phyloP scores from a whole-genome alignment of 2,113 vertebrate species.

The Phrynosoma blainvillii region DNA sequence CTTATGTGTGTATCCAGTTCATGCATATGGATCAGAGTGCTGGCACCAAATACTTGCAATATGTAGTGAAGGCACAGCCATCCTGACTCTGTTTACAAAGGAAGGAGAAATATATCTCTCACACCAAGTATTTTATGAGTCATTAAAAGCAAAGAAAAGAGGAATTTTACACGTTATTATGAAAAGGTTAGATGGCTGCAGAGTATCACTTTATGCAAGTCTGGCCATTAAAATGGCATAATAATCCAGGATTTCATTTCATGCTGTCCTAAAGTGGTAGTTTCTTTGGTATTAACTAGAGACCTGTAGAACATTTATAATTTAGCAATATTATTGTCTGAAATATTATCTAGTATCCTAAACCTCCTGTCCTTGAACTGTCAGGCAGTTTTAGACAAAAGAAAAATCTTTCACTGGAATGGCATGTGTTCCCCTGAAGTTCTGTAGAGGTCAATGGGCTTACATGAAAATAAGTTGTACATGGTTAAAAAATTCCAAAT shows the following conservation, averaged over 20 bases:
- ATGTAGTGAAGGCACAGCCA: slow-evolving; percentile 47
- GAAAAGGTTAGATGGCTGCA: slow-evolving; percentile 61
- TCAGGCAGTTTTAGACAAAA: slow-evolving; percentile 2
- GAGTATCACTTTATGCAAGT: slow-evolving; percentile 65
- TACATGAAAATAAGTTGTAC: neutral
- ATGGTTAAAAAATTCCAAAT: neutral
- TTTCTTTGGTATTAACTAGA: slow-evolving; percentile 62
- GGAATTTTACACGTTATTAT: slow-evolving; percentile 71
- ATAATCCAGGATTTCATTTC: slow-evolving; percentile 61
- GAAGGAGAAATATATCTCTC: slow-evolving; percentile 57
- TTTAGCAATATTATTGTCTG: slow-evolving; percentile 39
- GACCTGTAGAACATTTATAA: slow-evolving; percentile 65
- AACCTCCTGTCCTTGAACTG: neutral
- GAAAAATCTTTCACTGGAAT: neutral
- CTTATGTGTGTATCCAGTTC: slow-evolving; percentile 75
- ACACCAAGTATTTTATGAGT: slow-evolving; percentile 39
- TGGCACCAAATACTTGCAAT: slow-evolving; percentile 60
- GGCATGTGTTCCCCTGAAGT: neutral
- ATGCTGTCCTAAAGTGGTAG: slow-evolving; percentile 49
- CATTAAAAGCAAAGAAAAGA: slow-evolving; percentile 35
- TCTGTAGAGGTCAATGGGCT: neutral
- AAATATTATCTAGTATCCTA: slow-evolving; percentile 18
- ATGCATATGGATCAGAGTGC: slow-evolving; percentile 69
- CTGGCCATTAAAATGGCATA: slow-evolving; percentile 66
- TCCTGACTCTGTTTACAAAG: slow-evolving; percentile 61